Base-by-base conservation (phyloP, 2,113 vertebrate genomes). In the Rhineura floridana region DNA sequence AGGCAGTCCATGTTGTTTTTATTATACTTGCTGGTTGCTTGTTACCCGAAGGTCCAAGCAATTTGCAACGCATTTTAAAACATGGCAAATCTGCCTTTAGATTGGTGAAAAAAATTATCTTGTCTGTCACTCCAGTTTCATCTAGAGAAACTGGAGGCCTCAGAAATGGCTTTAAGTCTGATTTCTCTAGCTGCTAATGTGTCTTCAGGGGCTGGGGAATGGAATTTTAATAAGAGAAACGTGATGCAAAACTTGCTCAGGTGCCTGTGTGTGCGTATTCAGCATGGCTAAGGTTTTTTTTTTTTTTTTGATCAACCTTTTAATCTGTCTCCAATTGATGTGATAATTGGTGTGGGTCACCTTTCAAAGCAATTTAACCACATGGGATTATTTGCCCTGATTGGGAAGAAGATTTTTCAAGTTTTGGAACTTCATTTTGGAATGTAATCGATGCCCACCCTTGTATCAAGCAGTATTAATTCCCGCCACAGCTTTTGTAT, bases 261-360 rank as follows among this genome's bases (percentile, higher is more conserved):
- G 8, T 15, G 13, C 69, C 33, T n/a, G 0, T 3, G n/a, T 5
- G 13, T 6, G n/a, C n/a, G n/a, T n/a, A n/a, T n/a, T n/a, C n/a
- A n/a, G n/a, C n/a, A n/a, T n/a, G n/a, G n/a, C n/a, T n/a, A n/a
- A n/a, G n/a, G n/a, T n/a, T n/a, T n/a, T n/a, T n/a, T n/a, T n/a
- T n/a, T n/a, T 5, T 12, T 50, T 13, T 48, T 15, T 48, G 28
- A n/a, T n/a, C n/a, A n/a, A n/a, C 25, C 44, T 0, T 77, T 28
- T 30, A 6, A 17, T 33, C 48, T 17, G n/a, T n/a, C 46, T 46
- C 33, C 12, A 3, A 10, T 2, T 42, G 52, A 9, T 25, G 52
- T 4, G 36, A 5, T 6, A 3, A 55, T 39, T 21, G 30, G 15
- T 1, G 3, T 33, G 17, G 30, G 13, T 11, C 19, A 25, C 11